Evolutionary conservation across 2,888 invertebrate species (phyloP).

Genomic region (Ectropis crepuscularia): DNA sequence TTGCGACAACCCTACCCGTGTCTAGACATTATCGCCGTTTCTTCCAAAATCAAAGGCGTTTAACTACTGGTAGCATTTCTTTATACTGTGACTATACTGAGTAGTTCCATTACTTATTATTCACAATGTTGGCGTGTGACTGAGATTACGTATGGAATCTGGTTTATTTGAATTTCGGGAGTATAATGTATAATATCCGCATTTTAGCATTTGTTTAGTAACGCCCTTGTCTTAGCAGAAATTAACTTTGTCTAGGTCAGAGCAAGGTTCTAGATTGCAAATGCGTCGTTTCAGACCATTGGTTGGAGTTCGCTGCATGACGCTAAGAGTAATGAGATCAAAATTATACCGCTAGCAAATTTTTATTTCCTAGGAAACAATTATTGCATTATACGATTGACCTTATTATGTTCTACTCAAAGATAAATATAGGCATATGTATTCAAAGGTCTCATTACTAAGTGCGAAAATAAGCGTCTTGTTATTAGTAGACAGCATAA

Average conservation of each 20-base stretch:
- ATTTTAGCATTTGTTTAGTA: constrained; percentile 18
- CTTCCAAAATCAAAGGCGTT: no score
- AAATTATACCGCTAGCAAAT: constrained; percentile 10
- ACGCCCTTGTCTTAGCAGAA: constrained; percentile 19
- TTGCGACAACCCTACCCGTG: no score
- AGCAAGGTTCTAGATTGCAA: constrained; percentile 23
- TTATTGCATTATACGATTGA: constrained; percentile 24
- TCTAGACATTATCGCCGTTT: no score
- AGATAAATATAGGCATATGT: constrained; percentile 7
- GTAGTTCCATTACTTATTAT: constrained; percentile 15
- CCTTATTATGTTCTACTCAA: constrained; percentile 22
- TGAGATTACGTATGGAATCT: constrained; percentile 5
- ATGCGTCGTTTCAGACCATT: constrained; percentile 12
- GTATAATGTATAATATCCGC: constrained; percentile 14
- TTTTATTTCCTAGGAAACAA: constrained; percentile 28
- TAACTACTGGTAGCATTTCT: no score
- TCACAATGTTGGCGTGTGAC: constrained; percentile 13
- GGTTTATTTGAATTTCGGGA: constrained; percentile 8
- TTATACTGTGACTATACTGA: no score
- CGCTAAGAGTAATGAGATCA: constrained; percentile 15
- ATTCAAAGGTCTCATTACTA: constrained; percentile 4
- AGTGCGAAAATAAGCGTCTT: not conserved
- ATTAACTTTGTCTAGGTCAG: constrained; percentile 24
- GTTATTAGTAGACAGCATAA: no score
- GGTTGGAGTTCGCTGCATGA: constrained; percentile 7